These are phyloP conservation scores for Helarctos malayanus DNA, from an alignment of 2,797 vertebrate genomes.

Conservation along the genomic window DNA sequence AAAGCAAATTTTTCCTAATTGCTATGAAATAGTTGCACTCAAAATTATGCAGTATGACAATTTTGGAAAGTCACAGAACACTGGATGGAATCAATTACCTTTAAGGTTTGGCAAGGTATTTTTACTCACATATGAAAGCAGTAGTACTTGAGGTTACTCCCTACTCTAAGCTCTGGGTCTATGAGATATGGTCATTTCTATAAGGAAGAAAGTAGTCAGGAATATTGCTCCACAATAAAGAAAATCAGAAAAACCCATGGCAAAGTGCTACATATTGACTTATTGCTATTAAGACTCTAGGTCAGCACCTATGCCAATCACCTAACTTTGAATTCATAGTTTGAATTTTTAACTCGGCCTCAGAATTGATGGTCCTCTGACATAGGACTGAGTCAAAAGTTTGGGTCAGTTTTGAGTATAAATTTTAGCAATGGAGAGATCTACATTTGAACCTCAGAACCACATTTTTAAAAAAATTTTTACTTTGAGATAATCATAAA, in stretches of 20 bases:
- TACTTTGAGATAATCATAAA: constrained; percentile 36
- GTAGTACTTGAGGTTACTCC: neutral
- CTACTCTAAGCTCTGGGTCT: neutral
- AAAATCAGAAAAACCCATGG: neutral
- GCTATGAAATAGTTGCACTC: constrained; percentile 14
- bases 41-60: neutral
- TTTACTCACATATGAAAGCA: neutral
- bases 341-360: neutral
- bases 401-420: neutral
- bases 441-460: neutral
- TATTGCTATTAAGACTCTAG: neutral
- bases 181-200: neutral
- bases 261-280: neutral
- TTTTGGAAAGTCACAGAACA: constrained; percentile 45
- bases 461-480: neutral
- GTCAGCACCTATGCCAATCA: neutral
- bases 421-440: neutral
- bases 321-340: neutral
- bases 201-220: neutral
- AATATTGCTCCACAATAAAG: neutral
- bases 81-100: neutral
- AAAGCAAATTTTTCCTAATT: constrained; percentile 35
- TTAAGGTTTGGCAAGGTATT: neutral
- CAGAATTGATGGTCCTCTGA: neutral
- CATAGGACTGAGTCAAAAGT: neutral